phyloP scores from a whole-genome alignment of 2,797 vertebrate genomes.

The Onychomys leucogaster region DNA sequence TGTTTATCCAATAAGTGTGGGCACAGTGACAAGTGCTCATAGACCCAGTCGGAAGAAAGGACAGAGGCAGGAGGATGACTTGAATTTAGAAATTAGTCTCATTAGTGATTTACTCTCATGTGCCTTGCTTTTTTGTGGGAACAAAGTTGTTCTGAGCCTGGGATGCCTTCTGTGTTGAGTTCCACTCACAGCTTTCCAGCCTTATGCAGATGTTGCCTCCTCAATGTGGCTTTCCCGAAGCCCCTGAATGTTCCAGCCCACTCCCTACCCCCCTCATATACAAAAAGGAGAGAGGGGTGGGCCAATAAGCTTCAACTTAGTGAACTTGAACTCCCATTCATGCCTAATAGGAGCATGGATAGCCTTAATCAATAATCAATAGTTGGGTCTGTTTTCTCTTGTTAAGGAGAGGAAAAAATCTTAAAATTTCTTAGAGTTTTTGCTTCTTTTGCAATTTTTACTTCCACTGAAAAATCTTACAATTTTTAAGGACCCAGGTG shows the following conservation, averaged over 20 bases:
- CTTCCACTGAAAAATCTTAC: background rate
- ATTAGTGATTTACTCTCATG: background rate
- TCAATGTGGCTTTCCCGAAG: background rate
- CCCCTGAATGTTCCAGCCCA: background rate
- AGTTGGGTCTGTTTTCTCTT: background rate
- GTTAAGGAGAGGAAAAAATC: background rate
- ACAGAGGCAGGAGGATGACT: background rate
- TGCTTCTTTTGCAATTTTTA: background rate
- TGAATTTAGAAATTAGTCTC: background rate
- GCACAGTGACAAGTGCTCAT: background rate
- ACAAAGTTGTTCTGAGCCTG: background rate
- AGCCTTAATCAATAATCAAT: background rate
- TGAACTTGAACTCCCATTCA: background rate
- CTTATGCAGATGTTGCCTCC: background rate
- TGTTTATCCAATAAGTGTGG: background rate
- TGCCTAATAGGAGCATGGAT: background rate
- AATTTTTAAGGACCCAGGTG: background rate
- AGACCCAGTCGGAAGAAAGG: background rate
- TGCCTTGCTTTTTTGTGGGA: background rate
- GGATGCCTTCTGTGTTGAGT: background rate
- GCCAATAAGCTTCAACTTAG: background rate
- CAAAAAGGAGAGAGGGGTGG: background rate
- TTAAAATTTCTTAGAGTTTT: background rate
- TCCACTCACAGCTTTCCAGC: background rate
- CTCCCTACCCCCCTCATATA: background rate